Conservation (phyloP, 2,113 vertebrate genomes). For the Dicentrarchus labrax region DNA sequence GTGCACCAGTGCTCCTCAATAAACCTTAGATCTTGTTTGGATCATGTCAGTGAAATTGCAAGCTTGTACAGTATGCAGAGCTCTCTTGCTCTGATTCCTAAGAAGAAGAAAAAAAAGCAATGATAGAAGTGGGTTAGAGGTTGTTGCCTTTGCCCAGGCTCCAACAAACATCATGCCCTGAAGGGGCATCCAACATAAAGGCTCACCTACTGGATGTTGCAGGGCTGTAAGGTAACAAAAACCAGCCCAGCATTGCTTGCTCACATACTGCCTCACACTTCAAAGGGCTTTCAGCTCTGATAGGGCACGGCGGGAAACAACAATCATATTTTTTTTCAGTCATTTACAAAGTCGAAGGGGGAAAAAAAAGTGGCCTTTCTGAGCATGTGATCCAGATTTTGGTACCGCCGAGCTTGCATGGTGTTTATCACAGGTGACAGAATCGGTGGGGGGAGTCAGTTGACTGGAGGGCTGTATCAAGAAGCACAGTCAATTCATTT, state of each 20-base stretch:
- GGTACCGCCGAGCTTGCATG: conserved; percentile 30
- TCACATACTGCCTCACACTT: conserved; percentile 64
- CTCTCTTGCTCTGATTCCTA: conserved; percentile 58
- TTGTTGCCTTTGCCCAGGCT: conserved; percentile 71
- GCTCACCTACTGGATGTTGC: conserved; percentile 69
- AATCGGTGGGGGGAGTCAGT: conserved; percentile 54
- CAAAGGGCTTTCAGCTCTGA: conserved; percentile 66
- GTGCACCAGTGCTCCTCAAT: conserved; percentile 49
- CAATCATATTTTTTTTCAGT: conserved; percentile 58
- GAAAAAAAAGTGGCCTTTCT: conserved; percentile 17
- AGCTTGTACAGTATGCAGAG: conserved; percentile 42
- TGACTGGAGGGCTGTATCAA: conserved; percentile 73
- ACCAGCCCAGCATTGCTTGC: conserved; percentile 49
- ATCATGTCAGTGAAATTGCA: conserved; percentile 54
- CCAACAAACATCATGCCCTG: conserved; percentile 70
- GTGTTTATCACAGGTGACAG: conserved; percentile 79
- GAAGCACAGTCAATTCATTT: conserved; percentile 81
- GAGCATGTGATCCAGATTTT: conserved; percentile 59
- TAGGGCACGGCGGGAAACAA: conserved; percentile 45
- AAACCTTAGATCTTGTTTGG: conserved; percentile 63
- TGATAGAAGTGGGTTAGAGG: conserved; percentile 55
- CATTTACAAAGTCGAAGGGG: conserved; percentile 61
- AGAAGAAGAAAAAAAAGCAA: conserved; percentile 9
- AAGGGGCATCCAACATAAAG: conserved; percentile 72
- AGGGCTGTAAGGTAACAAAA: conserved; percentile 72